phyloP scores from a whole-genome alignment of 2,113 vertebrate species.

The Anolis carolinensis region DNA sequence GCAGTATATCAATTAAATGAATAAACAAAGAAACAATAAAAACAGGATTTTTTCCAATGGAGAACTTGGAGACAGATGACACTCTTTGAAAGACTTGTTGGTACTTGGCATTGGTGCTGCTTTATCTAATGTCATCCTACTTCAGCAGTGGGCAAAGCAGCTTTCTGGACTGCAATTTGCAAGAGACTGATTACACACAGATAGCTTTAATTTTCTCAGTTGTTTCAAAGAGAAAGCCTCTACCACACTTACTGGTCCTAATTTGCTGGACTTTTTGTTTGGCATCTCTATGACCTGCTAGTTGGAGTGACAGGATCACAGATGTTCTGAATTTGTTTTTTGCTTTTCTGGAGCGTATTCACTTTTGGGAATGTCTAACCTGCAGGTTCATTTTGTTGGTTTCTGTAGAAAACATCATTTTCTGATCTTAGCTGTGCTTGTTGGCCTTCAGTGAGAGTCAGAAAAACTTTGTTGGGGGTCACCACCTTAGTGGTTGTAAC shows the following conservation, averaged over 20 bases:
- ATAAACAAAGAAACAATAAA: no score
- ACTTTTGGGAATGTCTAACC: neutral
- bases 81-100: no score
- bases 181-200: no score
- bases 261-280: neutral
- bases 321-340: neutral
- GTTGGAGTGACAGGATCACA: neutral
- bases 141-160: no score
- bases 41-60: no score
- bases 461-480: no score
- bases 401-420: neutral
- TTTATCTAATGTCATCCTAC: no score
- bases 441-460: neutral
- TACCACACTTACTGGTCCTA: neutral
- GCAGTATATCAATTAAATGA: no score
- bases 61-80: no score
- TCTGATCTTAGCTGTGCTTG: neutral
- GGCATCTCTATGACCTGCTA: neutral
- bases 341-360: neutral
- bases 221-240: no score
- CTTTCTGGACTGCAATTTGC: no score
- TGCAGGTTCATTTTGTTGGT: neutral
- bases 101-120: no score
- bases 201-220: neutral
- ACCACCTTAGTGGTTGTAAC: neutral